These are phyloP conservation scores for Microcebus lehilahytsara DNA, from an alignment of 2,113 vertebrate genomes.

Conservation along the genomic window DNA sequence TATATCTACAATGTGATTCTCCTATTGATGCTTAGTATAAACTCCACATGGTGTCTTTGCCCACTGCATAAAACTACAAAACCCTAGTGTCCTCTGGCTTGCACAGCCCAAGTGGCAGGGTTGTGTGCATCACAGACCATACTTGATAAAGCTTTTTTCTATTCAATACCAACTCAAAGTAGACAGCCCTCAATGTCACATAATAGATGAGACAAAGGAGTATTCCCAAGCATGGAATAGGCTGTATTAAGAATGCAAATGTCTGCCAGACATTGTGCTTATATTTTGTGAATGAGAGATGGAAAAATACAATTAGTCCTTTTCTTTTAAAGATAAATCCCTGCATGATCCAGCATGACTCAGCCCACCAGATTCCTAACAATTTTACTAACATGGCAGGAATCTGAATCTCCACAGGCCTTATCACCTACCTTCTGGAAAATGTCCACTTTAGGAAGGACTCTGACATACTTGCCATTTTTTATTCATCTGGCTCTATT, in stretches of 20 bases:
- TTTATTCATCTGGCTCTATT: background rate
- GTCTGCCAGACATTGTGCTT: background rate
- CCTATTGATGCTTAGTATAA: background rate
- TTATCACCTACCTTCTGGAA: background rate
- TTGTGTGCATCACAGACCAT: background rate
- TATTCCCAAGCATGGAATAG: background rate
- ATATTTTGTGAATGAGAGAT: background rate
- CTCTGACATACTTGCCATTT: background rate
- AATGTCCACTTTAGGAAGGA: background rate
- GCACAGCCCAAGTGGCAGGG: background rate
- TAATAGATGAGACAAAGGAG: background rate
- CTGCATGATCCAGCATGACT: background rate
- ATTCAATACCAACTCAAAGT: background rate
- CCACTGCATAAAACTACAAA: background rate
- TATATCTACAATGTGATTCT: background rate
- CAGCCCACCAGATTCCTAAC: background rate
- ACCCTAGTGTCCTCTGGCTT: background rate
- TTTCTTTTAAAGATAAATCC: background rate
- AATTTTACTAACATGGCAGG: background rate
- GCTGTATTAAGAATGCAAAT: background rate
- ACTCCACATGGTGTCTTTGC: background rate
- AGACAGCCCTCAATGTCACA: background rate
- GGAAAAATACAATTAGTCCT: background rate
- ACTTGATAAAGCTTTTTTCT: background rate
- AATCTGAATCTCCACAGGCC: background rate